Evolutionary conservation across 1,140 invertebrate genomes (phyloP), one percentile per base, ranked within the genome.

Genomic region (Drosophila littoralis): DNA sequence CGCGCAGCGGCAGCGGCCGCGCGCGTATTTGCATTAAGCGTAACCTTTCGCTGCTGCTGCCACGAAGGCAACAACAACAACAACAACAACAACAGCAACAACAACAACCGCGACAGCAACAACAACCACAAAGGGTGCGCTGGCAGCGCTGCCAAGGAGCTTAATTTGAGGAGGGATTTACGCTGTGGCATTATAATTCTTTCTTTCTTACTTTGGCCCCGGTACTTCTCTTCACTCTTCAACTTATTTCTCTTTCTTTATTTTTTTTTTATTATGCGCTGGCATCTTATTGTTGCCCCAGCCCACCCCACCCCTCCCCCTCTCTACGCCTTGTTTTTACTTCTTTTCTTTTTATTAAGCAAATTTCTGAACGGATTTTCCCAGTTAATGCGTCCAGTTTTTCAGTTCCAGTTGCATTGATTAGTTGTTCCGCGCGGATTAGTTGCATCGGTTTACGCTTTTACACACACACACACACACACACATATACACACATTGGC

Each of bases 131-230:
- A 54, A 42, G 51, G 43, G 52, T 46, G 36, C 17, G 36, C 46
- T 33, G 57, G 35, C 35, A 36, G 54, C 60, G 52, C 60, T 68
- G 81, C 67, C 82, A 89, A 91, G 89, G 58, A 83, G 89, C 89
- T 91, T 91, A 91, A 91, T 91, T 91, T 91, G 82, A 91, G 77
- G 67, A 74, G 79, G 89, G 81, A 91, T 91, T 91, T 86, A 70
- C 74, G 77, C 66, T 73, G 78, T 77, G 81, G 76, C 77, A 85
- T 90, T 90, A 90, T 82, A 89, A 85, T 80, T 77, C 67, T 77
- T 77, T 67, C 61, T 69, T 59, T 77, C 48, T 52, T 66, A 40
- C 32, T 28, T 33, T 51, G 9, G 7, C 55, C 15, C 40, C 17
- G 7, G 22, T 22, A 22, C 7, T 32, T 42, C 10, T 22, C 50